Evolutionary conservation across 2,888 invertebrate species (phyloP).

Genomic region (Glaucopsyche alexis): DNA sequence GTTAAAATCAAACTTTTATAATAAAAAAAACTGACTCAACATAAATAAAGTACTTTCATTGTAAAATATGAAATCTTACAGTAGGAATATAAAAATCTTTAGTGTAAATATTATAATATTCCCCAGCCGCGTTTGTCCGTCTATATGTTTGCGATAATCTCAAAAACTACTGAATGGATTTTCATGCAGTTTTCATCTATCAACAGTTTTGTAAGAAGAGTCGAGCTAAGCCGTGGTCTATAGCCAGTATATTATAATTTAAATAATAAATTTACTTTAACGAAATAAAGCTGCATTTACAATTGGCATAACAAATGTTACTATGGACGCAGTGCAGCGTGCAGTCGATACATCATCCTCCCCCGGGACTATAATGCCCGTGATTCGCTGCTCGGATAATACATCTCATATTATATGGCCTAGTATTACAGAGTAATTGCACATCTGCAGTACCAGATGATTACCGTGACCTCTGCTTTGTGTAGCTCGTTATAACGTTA

Average conservation of each 20-base stretch:
- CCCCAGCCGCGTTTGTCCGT: too few relatives aligned
- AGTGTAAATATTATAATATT: too few relatives aligned
- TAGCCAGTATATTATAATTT: not conserved
- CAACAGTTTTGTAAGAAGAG: too few relatives aligned
- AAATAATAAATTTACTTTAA: not conserved
- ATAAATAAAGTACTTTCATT: too few relatives aligned
- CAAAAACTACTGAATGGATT: too few relatives aligned
- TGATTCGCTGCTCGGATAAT: slow-evolving; percentile 31
- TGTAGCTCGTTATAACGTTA: too few relatives aligned
- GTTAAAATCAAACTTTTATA: not conserved
- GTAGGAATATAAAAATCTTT: too few relatives aligned
- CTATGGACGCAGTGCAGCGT: slow-evolving; percentile 33
- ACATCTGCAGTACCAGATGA: slow-evolving; percentile 1
- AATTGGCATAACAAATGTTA: slow-evolving; percentile 19
- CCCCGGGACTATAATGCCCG: slow-evolving; percentile 32
- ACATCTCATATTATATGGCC: slow-evolving; percentile 7
- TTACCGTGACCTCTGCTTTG: not conserved
- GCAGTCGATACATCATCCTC: slow-evolving; percentile 35
- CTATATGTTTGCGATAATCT: too few relatives aligned
- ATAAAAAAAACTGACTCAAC: too few relatives aligned
- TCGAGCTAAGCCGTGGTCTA: too few relatives aligned
- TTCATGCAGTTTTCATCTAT: too few relatives aligned
- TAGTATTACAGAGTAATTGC: not conserved
- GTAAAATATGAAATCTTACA: too few relatives aligned
- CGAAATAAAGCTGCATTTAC: not conserved